Base-by-base conservation (phyloP, 2,888 invertebrate genomes). In the Epistrophella euchroma region DNA sequence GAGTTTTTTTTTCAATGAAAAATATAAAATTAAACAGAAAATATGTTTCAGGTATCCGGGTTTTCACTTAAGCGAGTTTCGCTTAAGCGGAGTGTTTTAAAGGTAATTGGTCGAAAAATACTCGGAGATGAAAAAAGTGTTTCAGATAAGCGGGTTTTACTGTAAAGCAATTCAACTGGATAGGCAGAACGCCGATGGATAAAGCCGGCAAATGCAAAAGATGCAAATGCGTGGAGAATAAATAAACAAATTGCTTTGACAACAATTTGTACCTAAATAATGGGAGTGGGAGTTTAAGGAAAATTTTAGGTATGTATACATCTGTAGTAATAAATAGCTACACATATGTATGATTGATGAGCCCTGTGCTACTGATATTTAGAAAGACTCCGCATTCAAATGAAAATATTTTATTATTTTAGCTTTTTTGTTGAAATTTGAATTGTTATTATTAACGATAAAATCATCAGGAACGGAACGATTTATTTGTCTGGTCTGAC, bases 401-500 rank as follows among this genome's bases (percentile, higher is more conserved):
- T 19, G 22, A 37, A 58, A 37, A 4, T 60, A 56, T 56, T 56
- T 56, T 56, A 28, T 43, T 25, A 62, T 25, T 22, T 40, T 7
- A 15, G 37, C 10, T 60, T 40, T 40, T 15, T 22, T 60, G 19
- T 40, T 60, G 15, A 60, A 40, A 35, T 17, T 32, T 35, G 4
- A 56, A 35, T 32, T 15, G 22, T 40, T 4, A 11, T 52, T 40
- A 2, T 40, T 10, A 15, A 45, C 22, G 5, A 15, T 43, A 2
- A 11, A 17, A 28, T 64, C 22, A 15, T 45, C 15, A 15, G 25
- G 43, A 64, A 64, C 17, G 13, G 28, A 66, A 11, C 11, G 17
- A 47, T 47, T 73, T 60, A 60, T 70, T 70, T 70, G 56, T 32
- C 47, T 55, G n/a, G 17, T 77, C 17, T 64, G 64, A 64, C 47